Evolutionary conservation across 2,888 invertebrate genomes (phyloP), one percentile per base, ranked within the genome.

Genomic region (Trissolcus brochymenae): DNA sequence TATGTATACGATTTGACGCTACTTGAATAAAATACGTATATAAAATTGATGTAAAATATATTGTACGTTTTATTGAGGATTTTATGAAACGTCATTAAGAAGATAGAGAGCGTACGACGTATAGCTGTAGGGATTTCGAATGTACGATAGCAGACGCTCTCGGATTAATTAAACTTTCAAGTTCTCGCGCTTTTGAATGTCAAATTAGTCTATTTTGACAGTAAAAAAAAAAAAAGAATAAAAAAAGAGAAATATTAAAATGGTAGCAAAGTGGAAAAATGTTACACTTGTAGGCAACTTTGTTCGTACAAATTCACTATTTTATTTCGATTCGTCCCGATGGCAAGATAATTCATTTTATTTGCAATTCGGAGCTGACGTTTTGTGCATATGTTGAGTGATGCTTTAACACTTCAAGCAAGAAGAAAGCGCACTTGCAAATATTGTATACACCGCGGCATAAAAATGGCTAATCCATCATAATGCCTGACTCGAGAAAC

Each of bases 381-480:
- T 59, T 59, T 59, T 4, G 16, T 51, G 35, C 29, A 19, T 61
- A 19, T 51, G n/a, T 13, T 19, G 49, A 40, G 51, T 40, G 40
- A 41, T 35, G 51, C 21, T 51, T 61, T 40, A 14, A 40, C 35
- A 3, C 16, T 35, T n/a, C 9, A 17, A 40, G 61, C 49, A 51
- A 25, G 25, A 21, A 25, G 50, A 46, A 35, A 50, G 60, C 49
- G 14, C 19, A 61, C 49, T 61, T 51, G 51, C 19, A 61, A 61
- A 61, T 61, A 51, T 51, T 61, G 29, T 35, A 46, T 35, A 11
- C 11, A 35, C 35, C 35, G 29, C 16, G 19, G 19, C 6, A 21
- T 50, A 7, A 61, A 61, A 61, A 61, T 40, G 29, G 19, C 61
- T 61, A 51, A 61, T 61, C 61, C 61, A 61, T 61, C 61, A 61